These are phyloP conservation scores for Spicauda simplicius DNA, from an alignment of 2,888 invertebrate genomes.

Conservation along the genomic window DNA sequence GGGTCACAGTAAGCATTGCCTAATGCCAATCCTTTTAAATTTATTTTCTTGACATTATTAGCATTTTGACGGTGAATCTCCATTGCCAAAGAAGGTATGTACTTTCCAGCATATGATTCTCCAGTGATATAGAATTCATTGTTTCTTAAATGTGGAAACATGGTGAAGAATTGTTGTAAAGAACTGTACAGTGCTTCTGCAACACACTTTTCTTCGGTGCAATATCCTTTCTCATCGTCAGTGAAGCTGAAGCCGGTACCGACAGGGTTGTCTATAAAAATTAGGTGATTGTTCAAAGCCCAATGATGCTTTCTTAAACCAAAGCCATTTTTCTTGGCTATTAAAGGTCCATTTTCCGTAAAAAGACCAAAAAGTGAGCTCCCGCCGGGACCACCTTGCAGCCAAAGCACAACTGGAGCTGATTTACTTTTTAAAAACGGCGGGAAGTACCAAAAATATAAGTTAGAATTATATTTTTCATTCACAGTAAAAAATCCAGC, in stretches of 20 bases:
- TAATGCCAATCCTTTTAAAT: conserved; percentile 81
- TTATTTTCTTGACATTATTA: conserved; percentile 60
- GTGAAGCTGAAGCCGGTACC: conserved; percentile 88
- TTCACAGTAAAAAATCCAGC: conserved; percentile 87
- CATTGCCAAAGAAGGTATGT: conserved; percentile 77
- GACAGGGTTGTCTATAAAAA: conserved; percentile 88
- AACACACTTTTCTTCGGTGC: conserved; percentile 81
- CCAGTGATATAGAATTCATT: conserved; percentile 86
- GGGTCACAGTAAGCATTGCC: conserved; percentile 83
- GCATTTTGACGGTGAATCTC: conserved; percentile 79
- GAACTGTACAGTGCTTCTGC: conserved; percentile 80
- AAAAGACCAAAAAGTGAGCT: conserved; percentile 84
- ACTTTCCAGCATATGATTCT: conserved; percentile 86
- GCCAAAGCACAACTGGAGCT: conserved; percentile 83
- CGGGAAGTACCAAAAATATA: conserved; percentile 88
- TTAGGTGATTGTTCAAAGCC: conserved; percentile 83
- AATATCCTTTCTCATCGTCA: conserved; percentile 78
- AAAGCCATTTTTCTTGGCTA: conserved; percentile 67
- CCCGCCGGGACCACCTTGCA: conserved; percentile 85
- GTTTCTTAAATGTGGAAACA: conserved; percentile 81
- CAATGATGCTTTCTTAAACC: conserved; percentile 79
- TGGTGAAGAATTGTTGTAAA: conserved; percentile 84
- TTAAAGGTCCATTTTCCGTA: conserved; percentile 86
- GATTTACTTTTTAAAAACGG: conserved; percentile 65
- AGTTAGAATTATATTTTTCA: conserved; percentile 80